Percentiles rank a stretch among this genome's conserved stretches.
Evolutionary conservation across 1,140 invertebrate genomes (phyloP).

Genomic region (Stegodyphus mimosarum): DNA sequence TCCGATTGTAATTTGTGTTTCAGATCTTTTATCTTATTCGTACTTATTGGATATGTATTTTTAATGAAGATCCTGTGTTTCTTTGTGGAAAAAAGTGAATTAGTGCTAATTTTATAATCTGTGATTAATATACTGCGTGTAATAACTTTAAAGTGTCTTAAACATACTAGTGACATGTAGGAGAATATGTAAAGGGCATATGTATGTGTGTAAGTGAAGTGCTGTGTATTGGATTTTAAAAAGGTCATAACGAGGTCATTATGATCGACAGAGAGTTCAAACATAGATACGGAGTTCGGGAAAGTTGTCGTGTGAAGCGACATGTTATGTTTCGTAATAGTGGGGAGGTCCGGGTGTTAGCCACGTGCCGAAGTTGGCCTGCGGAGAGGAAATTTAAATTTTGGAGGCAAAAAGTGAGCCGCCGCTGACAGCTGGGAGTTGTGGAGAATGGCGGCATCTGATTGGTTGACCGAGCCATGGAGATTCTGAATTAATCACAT

Average conservation of each 20-base stretch:
- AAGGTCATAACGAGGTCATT: slow-evolving; percentile 15
- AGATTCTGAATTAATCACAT: slow-evolving; percentile 66
- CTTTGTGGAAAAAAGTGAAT: no score
- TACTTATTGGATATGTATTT: no score
- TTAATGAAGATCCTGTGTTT: no score
- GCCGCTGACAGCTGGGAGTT: slow-evolving; percentile 64
- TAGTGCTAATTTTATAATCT: no score
- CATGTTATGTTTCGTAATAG: not conserved
- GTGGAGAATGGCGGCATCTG: slow-evolving; percentile 62
- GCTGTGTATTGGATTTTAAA: not conserved
- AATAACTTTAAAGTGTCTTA: no score
- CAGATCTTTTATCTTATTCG: no score
- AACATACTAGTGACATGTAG: no score
- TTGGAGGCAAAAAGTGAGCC: slow-evolving; percentile 67
- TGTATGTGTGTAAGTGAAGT: no score
- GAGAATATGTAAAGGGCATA: no score
- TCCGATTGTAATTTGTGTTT: no score
- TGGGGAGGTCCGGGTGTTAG: not conserved
- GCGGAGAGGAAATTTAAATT: slow-evolving; percentile 66
- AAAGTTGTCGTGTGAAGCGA: not conserved
- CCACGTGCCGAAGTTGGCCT: slow-evolving; percentile 54
- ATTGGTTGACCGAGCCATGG: slow-evolving; percentile 65
- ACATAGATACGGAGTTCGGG: not conserved
- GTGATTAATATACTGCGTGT: no score
- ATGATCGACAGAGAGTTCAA: not conserved